Conservation (phyloP, 1,140 invertebrate species). For the Magallana angulata region DNA sequence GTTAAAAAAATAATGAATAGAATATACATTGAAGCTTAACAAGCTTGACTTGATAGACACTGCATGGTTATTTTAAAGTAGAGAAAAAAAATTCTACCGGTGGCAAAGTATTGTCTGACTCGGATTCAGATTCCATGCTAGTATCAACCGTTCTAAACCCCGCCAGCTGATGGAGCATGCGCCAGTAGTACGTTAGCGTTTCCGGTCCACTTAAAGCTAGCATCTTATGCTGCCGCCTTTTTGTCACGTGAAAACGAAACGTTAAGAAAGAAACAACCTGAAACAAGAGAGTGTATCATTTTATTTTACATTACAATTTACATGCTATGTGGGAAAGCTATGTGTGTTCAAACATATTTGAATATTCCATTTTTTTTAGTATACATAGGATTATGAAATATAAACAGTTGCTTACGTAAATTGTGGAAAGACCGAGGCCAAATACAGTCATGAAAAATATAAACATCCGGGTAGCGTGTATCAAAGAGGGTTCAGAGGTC, state of each 20-base stretch:
- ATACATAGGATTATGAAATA: too few species aligned
- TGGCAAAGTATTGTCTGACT: conserved; percentile 71
- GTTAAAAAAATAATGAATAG: too few species aligned
- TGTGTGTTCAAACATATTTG: too few species aligned
- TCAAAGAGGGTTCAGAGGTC: conserved; percentile 52
- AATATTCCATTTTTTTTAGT: too few species aligned
- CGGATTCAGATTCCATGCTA: conserved; percentile 50
- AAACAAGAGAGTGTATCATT: neutral
- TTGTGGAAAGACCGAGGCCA: conserved; percentile 66
- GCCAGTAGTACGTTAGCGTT: conserved; percentile 70
- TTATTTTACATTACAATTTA: neutral
- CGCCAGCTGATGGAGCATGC: conserved; percentile 67
- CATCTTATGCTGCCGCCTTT: conserved; percentile 62
- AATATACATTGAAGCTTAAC: too few species aligned
- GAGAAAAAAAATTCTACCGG: conserved; percentile 62
- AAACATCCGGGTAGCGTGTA: conserved; percentile 61
- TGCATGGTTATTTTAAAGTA: too few species aligned
- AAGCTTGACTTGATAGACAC: too few species aligned
- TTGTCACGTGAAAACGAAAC: conserved; percentile 62
- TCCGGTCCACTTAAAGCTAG: conserved; percentile 67
- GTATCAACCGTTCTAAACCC: conserved; percentile 55
- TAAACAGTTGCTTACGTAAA: conserved; percentile 72
- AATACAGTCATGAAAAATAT: conserved; percentile 68
- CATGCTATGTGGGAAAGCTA: too few species aligned
- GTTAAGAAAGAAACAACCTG: conserved; percentile 73